phyloP scores from a whole-genome alignment of 2,797 vertebrate genomes.

The Anguilla anguilla region DNA sequence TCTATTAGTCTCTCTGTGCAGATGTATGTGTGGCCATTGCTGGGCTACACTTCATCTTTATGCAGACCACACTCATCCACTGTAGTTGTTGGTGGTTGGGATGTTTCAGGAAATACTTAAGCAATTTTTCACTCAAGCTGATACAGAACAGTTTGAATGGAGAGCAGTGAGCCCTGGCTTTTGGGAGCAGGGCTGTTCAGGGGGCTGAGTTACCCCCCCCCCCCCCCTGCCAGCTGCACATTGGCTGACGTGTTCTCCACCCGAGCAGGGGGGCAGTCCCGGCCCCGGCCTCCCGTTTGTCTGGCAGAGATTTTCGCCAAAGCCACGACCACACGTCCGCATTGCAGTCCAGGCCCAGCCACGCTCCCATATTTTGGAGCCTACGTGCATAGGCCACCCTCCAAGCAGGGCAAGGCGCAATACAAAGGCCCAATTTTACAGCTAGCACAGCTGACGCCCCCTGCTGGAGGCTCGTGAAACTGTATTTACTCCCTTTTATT shows the following conservation, averaged over 20 bases:
- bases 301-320: conserved; percentile 11
- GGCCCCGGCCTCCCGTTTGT: background rate
- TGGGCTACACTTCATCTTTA: background rate
- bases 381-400: background rate
- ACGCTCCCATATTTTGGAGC: background rate
- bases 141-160: background rate
- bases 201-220: background rate
- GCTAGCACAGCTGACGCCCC: background rate
- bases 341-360: background rate
- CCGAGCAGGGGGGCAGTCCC: background rate
- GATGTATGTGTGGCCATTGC: background rate
- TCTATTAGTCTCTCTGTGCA: background rate
- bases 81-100: background rate
- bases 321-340: background rate
- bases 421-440: background rate
- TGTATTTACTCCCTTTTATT: no score
- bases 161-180: background rate
- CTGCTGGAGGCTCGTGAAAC: background rate
- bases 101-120: background rate
- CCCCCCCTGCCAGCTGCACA: background rate
- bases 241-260: background rate
- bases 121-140: background rate
- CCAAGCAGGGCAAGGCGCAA: background rate
- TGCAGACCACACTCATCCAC: background rate
- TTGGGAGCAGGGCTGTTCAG: background rate